Base-by-base conservation (phyloP, 2,797 vertebrate genomes). In the Todus mexicanus region DNA sequence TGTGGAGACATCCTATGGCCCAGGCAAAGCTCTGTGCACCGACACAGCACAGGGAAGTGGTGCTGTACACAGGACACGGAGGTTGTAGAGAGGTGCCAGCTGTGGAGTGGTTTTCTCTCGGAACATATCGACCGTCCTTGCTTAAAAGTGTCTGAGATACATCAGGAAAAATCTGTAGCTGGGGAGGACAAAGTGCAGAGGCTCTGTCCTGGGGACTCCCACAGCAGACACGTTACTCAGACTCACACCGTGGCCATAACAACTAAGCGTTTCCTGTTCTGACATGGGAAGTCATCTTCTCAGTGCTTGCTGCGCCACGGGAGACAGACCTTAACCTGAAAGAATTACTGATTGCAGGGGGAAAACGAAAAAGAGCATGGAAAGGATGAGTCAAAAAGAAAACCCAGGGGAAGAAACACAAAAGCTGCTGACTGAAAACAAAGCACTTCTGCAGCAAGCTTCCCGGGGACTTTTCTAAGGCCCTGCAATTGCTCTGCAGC, bases 101-200 rank as follows among this genome's bases (percentile, higher is more conserved):
- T 12, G 4, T 5, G n/a, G 33, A 5, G 59, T 8, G 25, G 23
- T 8, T 66, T 48, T 22, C 18, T 5, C 33, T 57, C 61, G 43
- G 19, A 72, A 90, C 17, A 11, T 2, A 16, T 2, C 1, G 1
- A 47, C 17, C 9, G 0, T 12, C 6, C 42, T 43, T 61, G 29
- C 33, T 80, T 68, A 14, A 7, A 27, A 73, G 15, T 6, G 19
- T 10, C 47, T 51, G 38, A 27, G 42, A 42, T 51, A 9, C 1
- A 8, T 27, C 54, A 31, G 53, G 31, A 51, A 56, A 47, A 84
- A 59, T 16, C 22, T 22, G 21, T 29, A 15, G 57, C 25, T 20
- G 15, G 42, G n/a, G 38, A 76, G 54, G 18, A 22, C 15, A 35
- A 76, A 21, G 74, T 1, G 4, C 42, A 48, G 9, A 38, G 69